Base-by-base conservation (phyloP, 2,113 vertebrate species). In the Microcebus lehilahytsara region DNA sequence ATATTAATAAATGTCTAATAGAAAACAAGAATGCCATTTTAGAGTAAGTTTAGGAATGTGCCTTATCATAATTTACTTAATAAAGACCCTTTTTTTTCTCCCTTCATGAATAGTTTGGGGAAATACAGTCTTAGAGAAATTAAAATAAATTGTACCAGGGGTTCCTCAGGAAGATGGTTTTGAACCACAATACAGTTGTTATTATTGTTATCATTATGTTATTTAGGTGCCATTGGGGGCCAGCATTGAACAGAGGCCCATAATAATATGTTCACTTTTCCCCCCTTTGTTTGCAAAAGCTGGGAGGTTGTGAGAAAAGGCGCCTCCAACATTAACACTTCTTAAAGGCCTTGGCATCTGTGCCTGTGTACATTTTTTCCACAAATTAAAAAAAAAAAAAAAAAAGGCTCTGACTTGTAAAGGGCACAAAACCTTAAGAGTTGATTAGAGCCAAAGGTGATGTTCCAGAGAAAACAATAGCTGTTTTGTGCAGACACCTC, bases 381-480 rank as follows among this genome's bases (percentile, higher is more conserved):
- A 94, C 9, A n/a, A 85, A 93, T 93, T 74, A 10, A 67, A 89
- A 64, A 40, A 46, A 8, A 37, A 37, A 37, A n/a, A n/a, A 80
- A 67, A 37, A 90, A 69, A 3, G 86, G 58, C 72, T 96, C 87
- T 81, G 81, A 30, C 19, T 88, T 97, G 84, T 89, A 98, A 97
- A 84, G 96, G 97, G 71, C 96, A 98, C 64, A 80, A 88, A 60
- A 95, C 89, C 85, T 49, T 88, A 58, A 72, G 46, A 94, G 89
- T 53, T 94, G 92, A 97, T 97, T 92, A 85, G 79, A 98, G 67
- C 17, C 87, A 96, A 83, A 3, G 13, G 85, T 97, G 94, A 85
- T 92, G 81, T 93, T 95, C 60, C 58, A 95, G 87, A 56, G 53
- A 97, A 97, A 98, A 98, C 95, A 98, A 96, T 95, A 83, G 77